Conservation (phyloP, 2,888 invertebrate species). For the Odontocolon sp. region DNA sequence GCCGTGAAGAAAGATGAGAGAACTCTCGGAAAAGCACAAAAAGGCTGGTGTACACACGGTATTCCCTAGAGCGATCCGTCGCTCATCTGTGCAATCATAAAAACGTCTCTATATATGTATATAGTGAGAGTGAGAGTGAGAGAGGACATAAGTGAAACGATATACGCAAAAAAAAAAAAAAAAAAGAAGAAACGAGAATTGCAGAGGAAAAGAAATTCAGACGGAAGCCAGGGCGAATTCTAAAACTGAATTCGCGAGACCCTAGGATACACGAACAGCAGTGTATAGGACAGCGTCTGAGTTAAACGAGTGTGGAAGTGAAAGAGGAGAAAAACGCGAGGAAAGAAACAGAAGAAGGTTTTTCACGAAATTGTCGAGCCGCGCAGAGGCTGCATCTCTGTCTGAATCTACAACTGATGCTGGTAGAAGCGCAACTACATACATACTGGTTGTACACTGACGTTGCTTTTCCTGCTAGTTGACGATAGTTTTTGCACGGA, state of each 20-base stretch:
- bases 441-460: neutral
- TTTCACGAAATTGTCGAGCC: constrained; percentile 39
- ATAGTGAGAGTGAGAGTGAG: neutral
- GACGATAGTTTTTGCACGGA: constrained; percentile 34
- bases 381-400: constrained; percentile 22
- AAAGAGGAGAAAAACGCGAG: neutral
- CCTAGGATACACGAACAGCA: neutral
- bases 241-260: constrained; percentile 10
- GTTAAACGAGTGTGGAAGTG: neutral
- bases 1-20: no score
- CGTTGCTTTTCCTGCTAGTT: neutral
- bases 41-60: no score
- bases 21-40: no score
- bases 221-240: neutral
- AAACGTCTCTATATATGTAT: neutral
- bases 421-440: neutral
- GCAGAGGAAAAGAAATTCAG: constrained; percentile 4
- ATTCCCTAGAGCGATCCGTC: no score
- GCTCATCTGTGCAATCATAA: neutral
- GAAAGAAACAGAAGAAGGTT: neutral
- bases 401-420: constrained; percentile 33
- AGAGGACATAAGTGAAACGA: constrained; percentile 8
- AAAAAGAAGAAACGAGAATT: no score
- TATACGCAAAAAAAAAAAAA: no score
- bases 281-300: neutral